Evolutionary conservation across 2,113 vertebrate genomes (phyloP).

Genomic region (Elephas maximus): DNA sequence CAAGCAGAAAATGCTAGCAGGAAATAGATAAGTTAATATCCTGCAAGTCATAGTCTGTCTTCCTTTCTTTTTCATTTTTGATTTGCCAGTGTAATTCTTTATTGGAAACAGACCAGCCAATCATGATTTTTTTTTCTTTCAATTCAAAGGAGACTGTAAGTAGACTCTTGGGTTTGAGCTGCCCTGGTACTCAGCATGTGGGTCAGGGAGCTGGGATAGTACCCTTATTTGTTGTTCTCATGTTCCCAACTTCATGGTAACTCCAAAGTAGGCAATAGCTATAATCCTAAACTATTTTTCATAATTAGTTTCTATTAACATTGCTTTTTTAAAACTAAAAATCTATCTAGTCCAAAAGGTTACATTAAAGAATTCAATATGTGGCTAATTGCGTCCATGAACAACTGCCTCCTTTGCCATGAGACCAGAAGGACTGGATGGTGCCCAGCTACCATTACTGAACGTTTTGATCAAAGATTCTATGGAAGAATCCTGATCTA

Average conservation of each 20-base stretch:
- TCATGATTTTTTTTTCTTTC: background rate
- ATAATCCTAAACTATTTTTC: background rate
- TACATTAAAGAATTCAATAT: background rate
- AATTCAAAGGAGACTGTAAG: constrained; percentile 3
- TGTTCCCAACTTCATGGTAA: background rate
- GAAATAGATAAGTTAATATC: constrained; percentile 57
- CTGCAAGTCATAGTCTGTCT: background rate
- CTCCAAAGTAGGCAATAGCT: background rate
- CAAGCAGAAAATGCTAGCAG: constrained; percentile 74
- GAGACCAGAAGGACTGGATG: no score
- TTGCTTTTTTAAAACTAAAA: background rate
- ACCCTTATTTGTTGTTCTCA: background rate
- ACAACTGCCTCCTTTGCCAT: no score
- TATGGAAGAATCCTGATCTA: no score
- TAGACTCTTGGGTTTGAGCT: background rate
- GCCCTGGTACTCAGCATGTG: accelerated
- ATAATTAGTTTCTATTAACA: background rate
- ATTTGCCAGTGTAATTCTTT: constrained; percentile 5
- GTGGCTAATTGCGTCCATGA: no score
- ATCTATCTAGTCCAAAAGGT: background rate
- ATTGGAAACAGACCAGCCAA: background rate
- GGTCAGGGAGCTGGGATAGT: background rate
- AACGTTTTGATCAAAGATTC: no score
- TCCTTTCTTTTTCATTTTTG: constrained; percentile 50
- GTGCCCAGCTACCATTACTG: no score